Conservation (phyloP, 1,140 invertebrate genomes). For the Drosophila eugracilis region DNA sequence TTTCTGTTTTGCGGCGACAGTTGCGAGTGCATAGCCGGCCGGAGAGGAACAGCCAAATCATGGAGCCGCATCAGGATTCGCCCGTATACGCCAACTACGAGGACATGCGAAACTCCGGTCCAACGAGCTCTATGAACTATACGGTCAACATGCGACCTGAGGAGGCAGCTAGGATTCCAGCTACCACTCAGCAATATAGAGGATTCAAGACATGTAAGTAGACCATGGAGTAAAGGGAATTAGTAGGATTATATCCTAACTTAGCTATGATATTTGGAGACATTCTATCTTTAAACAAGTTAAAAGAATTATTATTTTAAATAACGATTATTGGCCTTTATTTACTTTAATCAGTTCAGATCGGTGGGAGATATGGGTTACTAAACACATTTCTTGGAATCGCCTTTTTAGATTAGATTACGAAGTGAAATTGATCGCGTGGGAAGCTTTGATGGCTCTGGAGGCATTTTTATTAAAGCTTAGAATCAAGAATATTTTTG, state of each 20-base stretch:
- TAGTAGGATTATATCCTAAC: too few species aligned
- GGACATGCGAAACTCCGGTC: slow-evolving; percentile 57
- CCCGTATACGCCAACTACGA: slow-evolving; percentile 66
- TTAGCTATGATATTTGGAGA: too few species aligned
- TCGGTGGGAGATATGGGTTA: not conserved
- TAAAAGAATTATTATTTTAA: not conserved
- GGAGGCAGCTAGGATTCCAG: not conserved
- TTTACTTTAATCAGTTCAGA: slow-evolving; percentile 10
- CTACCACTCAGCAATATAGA: slow-evolving; percentile 34
- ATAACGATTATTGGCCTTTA: too few species aligned
- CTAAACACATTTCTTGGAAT: slow-evolving; percentile 14
- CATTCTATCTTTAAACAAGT: too few species aligned
- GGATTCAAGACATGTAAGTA: slow-evolving; percentile 64
- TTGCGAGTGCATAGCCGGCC: slow-evolving; percentile 22
- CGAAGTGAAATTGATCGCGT: slow-evolving; percentile 3
- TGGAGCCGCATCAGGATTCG: slow-evolving; percentile 41
- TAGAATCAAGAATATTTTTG: not conserved
- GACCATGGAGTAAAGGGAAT: too few species aligned
- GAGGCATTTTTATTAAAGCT: not conserved
- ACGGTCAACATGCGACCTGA: slow-evolving; percentile 40
- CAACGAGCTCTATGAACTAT: slow-evolving; percentile 49
- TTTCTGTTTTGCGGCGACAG: slow-evolving; percentile 19
- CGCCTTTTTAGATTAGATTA: slow-evolving; percentile 21
- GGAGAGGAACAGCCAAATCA: slow-evolving; percentile 14
- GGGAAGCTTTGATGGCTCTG: not conserved